phyloP scores from a whole-genome alignment of 2,113 vertebrate species.

The Onychostoma macrolepis region DNA sequence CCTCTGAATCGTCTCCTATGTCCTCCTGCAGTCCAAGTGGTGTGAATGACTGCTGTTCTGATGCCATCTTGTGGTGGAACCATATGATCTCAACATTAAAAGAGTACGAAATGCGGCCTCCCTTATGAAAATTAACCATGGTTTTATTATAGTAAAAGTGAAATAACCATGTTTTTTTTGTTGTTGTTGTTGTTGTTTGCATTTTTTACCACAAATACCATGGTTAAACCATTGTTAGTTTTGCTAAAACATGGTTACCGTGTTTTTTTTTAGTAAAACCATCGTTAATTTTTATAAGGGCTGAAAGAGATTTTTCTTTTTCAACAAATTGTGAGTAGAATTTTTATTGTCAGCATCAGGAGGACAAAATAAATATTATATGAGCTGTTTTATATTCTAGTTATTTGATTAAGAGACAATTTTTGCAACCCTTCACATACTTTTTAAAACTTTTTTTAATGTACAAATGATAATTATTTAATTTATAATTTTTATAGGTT shows the following conservation, averaged over 20 bases:
- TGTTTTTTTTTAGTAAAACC: no score
- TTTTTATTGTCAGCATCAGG: not conserved
- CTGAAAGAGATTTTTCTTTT: not conserved
- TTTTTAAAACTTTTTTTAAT: no score
- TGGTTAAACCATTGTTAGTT: no score
- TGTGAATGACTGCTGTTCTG: not conserved
- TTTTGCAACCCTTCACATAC: not conserved
- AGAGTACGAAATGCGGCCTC: not conserved
- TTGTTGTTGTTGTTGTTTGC: no score
- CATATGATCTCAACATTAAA: not conserved
- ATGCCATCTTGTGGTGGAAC: conserved; percentile 44
- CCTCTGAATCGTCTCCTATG: not conserved
- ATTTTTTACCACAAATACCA: no score
- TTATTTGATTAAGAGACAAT: not conserved
- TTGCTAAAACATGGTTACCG: no score
- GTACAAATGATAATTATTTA: no score
- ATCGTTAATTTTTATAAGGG: no score
- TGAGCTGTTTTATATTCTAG: not conserved
- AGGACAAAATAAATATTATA: not conserved
- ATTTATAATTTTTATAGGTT: no score
- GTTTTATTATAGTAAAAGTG: no score
- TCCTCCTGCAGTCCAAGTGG: not conserved
- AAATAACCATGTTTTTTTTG: no score
- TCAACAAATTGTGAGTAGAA: not conserved
- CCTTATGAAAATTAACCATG: no score